A percentile compares a stretch with the other conserved stretches of the same genome.
Conservation (phyloP, 2,797 vertebrate species). For the Centropyge bicolor region DNA sequence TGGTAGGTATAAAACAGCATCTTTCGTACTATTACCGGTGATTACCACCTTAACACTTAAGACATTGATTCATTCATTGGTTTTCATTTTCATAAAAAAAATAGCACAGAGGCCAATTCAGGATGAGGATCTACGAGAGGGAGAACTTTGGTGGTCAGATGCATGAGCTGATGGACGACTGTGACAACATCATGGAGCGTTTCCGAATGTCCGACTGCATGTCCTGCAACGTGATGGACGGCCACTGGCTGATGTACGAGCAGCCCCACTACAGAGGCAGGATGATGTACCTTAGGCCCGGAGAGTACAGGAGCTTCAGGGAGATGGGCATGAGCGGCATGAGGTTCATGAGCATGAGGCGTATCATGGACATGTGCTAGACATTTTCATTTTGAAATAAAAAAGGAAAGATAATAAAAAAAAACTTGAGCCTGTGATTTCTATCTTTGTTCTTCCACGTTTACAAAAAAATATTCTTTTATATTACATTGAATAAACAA, state of each 20-base stretch:
- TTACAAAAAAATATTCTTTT: neutral
- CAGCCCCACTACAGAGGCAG: conserved; percentile 73
- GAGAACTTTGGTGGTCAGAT: conserved; percentile 75
- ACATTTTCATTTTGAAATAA: conserved; percentile 41
- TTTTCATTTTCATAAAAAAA: neutral
- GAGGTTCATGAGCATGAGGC: conserved; percentile 72
- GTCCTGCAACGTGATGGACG: conserved; percentile 75
- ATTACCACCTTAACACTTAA: too few relatives aligned
- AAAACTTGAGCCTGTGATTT: neutral
- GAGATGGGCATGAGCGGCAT: conserved; percentile 40
- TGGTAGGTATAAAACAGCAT: conserved; percentile 50
- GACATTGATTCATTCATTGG: neutral
- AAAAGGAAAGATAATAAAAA: conserved; percentile 4
- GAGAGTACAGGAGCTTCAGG: conserved; percentile 73
- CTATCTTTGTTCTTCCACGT: conserved; percentile 16
- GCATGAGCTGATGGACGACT: conserved; percentile 72
- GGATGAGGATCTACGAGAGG: conserved; percentile 71
- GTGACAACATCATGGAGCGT: conserved; percentile 72
- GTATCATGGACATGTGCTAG: conserved; percentile 62
- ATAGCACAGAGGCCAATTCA: conserved; percentile 67
- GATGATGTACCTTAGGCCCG: conserved; percentile 75
- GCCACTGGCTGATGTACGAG: conserved; percentile 79
- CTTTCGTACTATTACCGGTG: neutral
- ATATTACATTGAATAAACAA: neutral
- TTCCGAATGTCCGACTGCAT: conserved; percentile 72